Evolutionary conservation across 2,797 vertebrate genomes (phyloP).

Genomic region (Serranus cabrilla): DNA sequence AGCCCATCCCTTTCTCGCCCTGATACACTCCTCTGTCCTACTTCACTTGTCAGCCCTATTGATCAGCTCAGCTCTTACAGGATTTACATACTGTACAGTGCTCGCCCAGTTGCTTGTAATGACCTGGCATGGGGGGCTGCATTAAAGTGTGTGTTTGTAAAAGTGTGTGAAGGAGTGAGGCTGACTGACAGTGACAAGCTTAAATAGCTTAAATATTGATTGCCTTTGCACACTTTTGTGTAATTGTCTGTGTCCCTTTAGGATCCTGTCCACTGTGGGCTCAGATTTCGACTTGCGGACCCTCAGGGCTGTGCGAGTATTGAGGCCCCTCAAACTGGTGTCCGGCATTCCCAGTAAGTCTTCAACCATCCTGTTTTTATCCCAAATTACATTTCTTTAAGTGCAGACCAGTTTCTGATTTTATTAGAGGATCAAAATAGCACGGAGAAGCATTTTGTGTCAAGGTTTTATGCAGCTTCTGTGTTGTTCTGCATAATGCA

Average conservation of each 20-base stretch:
- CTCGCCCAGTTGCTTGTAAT: conserved; percentile 59
- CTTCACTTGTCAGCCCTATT: conserved; percentile 72
- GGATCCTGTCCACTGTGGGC: conserved; percentile 94
- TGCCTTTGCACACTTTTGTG: conserved; percentile 47
- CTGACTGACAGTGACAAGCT: conserved; percentile 64
- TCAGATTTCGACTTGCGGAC: conserved; percentile 95
- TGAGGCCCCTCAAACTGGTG: conserved; percentile 95
- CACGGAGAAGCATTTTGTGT: conserved; percentile 25
- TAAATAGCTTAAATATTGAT: conserved; percentile 61
- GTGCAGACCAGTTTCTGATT: neutral
- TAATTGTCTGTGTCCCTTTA: conserved; percentile 73
- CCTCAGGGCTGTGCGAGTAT: conserved; percentile 93
- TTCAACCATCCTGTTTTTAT: neutral
- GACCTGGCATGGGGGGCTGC: conserved; percentile 46
- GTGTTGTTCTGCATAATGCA: conserved; percentile 65
- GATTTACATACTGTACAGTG: conserved; percentile 74
- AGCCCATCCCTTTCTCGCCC: conserved; percentile 38
- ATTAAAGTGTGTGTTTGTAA: conserved; percentile 32
- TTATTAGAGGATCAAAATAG: conserved; percentile 44
- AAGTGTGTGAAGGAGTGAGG: conserved; percentile 22
- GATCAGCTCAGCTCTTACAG: conserved; percentile 70
- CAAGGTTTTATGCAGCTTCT: conserved; percentile 52
- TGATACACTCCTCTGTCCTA: conserved; percentile 61
- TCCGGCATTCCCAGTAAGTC: conserved; percentile 96
- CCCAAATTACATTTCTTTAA: neutral